Evolutionary conservation across 2,113 vertebrate genomes (phyloP).

Genomic region (Rissa tridactyla): DNA sequence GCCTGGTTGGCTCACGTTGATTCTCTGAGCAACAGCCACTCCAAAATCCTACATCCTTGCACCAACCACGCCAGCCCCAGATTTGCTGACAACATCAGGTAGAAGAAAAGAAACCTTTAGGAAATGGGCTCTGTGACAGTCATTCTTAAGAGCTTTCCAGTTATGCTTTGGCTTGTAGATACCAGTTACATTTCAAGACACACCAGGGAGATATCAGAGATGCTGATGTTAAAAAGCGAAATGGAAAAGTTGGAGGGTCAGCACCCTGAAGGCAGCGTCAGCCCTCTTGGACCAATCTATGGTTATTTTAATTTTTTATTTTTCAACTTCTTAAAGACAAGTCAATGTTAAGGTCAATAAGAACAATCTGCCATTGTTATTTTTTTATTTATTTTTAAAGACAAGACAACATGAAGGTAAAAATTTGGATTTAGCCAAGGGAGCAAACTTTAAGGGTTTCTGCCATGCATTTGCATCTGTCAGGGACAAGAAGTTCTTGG

Average conservation of each 20-base stretch:
- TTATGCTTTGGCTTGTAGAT: not conserved
- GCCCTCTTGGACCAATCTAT: not conserved
- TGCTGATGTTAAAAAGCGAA: not conserved
- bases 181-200: not conserved
- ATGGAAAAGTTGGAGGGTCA: not conserved
- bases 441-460: not conserved
- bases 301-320: not conserved
- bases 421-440: not conserved
- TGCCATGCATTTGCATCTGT: not conserved
- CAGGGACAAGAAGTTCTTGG: not conserved
- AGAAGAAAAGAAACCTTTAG: not conserved
- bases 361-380: not conserved
- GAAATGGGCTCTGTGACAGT: not conserved
- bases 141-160: not conserved
- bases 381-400: not conserved
- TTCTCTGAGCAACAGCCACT: not conserved
- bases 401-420: not conserved
- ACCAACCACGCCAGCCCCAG: too few relatives aligned
- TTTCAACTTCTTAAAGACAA: not conserved
- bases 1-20: not conserved
- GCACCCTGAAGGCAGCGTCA: too few relatives aligned
- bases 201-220: not conserved
- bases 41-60: not conserved
- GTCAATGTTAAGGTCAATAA: not conserved
- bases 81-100: not conserved